These are phyloP conservation scores for Drosophila elegans DNA, from an alignment of 1,140 invertebrate species.

Conservation along the genomic window DNA sequence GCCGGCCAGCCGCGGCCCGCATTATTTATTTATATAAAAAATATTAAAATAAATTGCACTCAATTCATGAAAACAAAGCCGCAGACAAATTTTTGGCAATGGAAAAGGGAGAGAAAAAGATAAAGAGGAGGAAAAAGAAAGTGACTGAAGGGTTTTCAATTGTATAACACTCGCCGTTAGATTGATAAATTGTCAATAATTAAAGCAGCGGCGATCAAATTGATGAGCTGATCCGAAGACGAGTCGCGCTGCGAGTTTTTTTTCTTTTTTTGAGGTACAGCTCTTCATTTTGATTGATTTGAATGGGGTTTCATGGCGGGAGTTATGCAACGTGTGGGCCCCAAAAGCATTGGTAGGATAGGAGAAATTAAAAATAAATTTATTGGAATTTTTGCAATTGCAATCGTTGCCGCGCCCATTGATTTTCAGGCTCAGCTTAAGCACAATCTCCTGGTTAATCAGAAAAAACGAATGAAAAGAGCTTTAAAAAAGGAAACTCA, in stretches of 20 bases:
- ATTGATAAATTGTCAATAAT: slow-evolving; percentile 68
- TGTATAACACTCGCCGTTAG: slow-evolving; percentile 62
- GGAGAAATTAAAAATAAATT: slow-evolving; percentile 30
- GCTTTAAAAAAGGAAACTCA: slow-evolving; percentile 61
- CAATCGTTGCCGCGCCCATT: slow-evolving; percentile 46
- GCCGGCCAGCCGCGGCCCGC: slow-evolving; percentile 8
- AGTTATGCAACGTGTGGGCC: slow-evolving; percentile 38
- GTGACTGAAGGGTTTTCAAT: slow-evolving; percentile 59
- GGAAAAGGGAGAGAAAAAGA: neutral
- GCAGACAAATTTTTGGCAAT: slow-evolving; percentile 29
- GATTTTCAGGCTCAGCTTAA: slow-evolving; percentile 4
- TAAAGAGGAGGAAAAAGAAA: slow-evolving; percentile 28
- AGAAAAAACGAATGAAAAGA: slow-evolving; percentile 49
- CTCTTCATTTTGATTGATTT: slow-evolving; percentile 58
- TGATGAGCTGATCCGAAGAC: slow-evolving; percentile 46
- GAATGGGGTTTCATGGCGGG: slow-evolving; percentile 37
- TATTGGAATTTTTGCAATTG: slow-evolving; percentile 31
- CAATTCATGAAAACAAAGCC: slow-evolving; percentile 40
- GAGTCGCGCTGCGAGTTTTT: slow-evolving; percentile 19
- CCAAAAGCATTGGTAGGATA: slow-evolving; percentile 17
- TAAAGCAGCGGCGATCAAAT: slow-evolving; percentile 43
- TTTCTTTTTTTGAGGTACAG: slow-evolving; percentile 22
- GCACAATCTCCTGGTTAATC: slow-evolving; percentile 64
- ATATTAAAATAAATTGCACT: slow-evolving; percentile 54
- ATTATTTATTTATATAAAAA: slow-evolving; percentile 55